Conservation (phyloP, 2,888 invertebrate genomes). For the Drosophila cognata region DNA sequence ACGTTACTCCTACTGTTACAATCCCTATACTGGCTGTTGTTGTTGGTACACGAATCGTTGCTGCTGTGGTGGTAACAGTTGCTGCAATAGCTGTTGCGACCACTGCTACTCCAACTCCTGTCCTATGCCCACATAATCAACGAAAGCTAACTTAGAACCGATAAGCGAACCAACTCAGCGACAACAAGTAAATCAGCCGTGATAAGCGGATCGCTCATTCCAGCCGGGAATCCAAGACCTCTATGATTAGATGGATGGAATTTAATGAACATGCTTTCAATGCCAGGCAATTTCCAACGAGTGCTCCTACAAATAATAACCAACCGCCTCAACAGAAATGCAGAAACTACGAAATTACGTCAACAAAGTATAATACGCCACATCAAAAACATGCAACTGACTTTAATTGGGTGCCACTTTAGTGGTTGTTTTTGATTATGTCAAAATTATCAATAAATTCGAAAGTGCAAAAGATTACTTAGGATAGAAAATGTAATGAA, state of each 20-base stretch:
- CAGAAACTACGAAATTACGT: not conserved
- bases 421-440: conserved; percentile 3
- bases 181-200: not conserved
- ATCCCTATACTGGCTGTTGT: conserved; percentile 56
- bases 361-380: not conserved
- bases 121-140: not conserved
- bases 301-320: not conserved
- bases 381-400: conserved; percentile 1
- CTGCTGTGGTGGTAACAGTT: conserved; percentile 16
- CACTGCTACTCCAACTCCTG: conserved; percentile 15
- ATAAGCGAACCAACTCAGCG: not conserved
- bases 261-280: conserved; percentile 21
- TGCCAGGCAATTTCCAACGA: not conserved
- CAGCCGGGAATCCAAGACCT: conserved; percentile 12
- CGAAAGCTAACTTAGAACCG: not conserved
- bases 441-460: conserved; percentile 19
- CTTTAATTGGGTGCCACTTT: conserved; percentile 33
- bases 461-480: conserved; percentile 12
- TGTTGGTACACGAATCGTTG: conserved; percentile 39
- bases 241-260: conserved; percentile 20
- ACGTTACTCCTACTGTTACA: conserved; percentile 39
- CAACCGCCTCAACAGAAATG: not conserved
- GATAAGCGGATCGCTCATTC: conserved; percentile 7
- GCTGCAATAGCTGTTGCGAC: conserved; percentile 9
- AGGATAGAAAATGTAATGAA: not conserved